Conservation (phyloP, 2,888 invertebrate species). For the Anodontia alba region DNA sequence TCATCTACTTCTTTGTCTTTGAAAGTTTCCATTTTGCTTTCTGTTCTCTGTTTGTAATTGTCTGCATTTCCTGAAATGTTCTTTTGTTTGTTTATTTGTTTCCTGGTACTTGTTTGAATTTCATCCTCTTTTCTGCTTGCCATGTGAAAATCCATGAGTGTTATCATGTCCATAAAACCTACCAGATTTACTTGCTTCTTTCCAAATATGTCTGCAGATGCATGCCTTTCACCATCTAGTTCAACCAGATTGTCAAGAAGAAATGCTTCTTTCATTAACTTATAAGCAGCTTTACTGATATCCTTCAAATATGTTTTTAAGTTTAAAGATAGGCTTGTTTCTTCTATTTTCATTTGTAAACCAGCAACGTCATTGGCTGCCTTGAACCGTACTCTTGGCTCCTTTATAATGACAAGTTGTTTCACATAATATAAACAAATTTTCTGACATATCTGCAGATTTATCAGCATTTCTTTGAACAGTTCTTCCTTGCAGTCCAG, state of each 20-base stretch:
- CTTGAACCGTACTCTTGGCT: slow-evolving; percentile 54
- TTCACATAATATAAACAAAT: slow-evolving; percentile 42
- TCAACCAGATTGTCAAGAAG: slow-evolving; percentile 58
- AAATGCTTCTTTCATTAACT: slow-evolving; percentile 37
- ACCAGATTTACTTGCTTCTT: slow-evolving; percentile 26
- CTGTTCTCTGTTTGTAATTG: too few species aligned
- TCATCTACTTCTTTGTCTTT: too few species aligned
- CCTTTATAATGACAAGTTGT: slow-evolving; percentile 47
- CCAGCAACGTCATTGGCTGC: slow-evolving; percentile 44
- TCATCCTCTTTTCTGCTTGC: background rate
- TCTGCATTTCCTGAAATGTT: background rate
- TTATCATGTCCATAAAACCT: slow-evolving; percentile 39
- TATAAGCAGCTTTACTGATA: slow-evolving; percentile 40
- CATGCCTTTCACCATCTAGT: slow-evolving; percentile 46
- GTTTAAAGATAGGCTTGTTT: slow-evolving; percentile 34
- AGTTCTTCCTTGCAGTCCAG: slow-evolving; percentile 37
- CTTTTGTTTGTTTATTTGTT: background rate
- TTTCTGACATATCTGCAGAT: slow-evolving; percentile 41
- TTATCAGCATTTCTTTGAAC: slow-evolving; percentile 47
- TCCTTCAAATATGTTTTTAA: slow-evolving; percentile 45
- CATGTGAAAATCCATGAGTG: background rate
- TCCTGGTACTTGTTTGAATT: background rate
- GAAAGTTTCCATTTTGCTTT: too few species aligned
- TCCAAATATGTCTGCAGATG: slow-evolving; percentile 33
- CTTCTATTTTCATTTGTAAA: slow-evolving; percentile 45